Conservation (phyloP, 1,140 invertebrate genomes). For the Tetragonula clypearis region DNA sequence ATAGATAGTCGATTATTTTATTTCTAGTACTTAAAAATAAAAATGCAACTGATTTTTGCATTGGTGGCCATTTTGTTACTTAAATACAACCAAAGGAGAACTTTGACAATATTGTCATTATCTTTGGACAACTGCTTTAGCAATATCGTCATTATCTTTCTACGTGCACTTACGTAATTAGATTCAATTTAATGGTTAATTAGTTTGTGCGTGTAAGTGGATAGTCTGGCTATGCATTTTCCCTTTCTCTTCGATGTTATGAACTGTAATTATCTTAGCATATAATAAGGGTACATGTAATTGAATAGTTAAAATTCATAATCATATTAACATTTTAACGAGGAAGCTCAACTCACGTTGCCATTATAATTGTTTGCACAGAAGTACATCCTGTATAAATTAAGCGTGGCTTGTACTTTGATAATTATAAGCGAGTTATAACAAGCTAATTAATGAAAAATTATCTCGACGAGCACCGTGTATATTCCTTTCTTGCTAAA, state of each 20-base stretch:
- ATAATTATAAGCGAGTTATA: background rate
- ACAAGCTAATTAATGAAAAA: background rate
- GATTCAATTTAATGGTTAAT: conserved; percentile 1
- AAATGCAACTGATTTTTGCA: background rate
- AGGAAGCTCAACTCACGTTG: background rate
- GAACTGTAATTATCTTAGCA: background rate
- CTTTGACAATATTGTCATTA: background rate
- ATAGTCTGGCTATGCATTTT: background rate
- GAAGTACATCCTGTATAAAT: background rate
- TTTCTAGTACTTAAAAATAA: background rate
- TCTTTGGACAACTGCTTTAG: background rate
- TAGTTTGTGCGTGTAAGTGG: background rate
- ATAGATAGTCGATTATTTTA: too few relatives aligned
- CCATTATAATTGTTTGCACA: background rate
- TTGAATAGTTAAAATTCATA: conserved; percentile 1
- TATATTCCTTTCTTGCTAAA: background rate
- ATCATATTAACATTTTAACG: background rate
- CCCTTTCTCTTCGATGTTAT: background rate
- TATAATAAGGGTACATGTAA: background rate
- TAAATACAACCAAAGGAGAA: background rate
- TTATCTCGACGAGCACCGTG: background rate
- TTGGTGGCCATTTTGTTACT: background rate
- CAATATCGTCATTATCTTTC: background rate
- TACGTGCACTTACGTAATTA: background rate
- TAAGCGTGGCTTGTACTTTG: background rate